Conservation (phyloP, 2,113 vertebrate species). For the Aspidoscelis tigris region DNA sequence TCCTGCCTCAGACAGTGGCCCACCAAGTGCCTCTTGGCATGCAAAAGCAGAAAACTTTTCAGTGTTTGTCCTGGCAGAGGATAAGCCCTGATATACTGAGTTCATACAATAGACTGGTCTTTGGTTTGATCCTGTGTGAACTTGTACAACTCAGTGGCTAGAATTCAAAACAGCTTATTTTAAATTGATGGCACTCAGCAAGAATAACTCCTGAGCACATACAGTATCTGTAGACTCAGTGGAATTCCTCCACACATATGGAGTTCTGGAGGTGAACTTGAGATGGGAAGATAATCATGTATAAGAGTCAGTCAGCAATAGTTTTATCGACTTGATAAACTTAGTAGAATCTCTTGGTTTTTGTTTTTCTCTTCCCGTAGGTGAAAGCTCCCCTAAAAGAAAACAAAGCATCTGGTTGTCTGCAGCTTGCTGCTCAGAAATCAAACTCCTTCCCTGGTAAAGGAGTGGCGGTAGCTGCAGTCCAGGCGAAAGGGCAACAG, state of each 20-base stretch:
- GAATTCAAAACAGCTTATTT: not conserved
- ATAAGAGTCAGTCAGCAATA: not conserved
- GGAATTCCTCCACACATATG: no score
- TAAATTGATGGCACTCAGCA: not conserved
- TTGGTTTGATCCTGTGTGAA: no score
- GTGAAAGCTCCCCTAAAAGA: conserved; percentile 50
- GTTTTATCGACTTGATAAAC: not conserved
- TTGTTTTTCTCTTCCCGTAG: conserved; percentile 51
- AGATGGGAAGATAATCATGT: not conserved
- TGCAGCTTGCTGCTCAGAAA: conserved; percentile 42
- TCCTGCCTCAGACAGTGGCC: no score
- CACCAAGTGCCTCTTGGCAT: no score
- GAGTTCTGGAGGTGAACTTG: not conserved
- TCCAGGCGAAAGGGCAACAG: conserved; percentile 32
- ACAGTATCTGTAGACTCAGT: not conserved
- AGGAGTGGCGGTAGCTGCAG: not conserved
- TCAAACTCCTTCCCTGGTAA: conserved; percentile 19
- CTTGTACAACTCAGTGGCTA: no score
- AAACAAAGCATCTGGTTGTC: conserved; percentile 61
- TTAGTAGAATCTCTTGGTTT: no score
- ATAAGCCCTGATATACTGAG: no score
- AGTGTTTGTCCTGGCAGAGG: no score
- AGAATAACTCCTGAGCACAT: no score
- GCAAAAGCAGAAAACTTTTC: no score
- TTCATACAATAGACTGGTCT: no score